A percentile compares a stretch with the other conserved stretches of the same genome.
Conservation (phyloP, 2,113 vertebrate species). For the Syrrhaptes paradoxus region DNA sequence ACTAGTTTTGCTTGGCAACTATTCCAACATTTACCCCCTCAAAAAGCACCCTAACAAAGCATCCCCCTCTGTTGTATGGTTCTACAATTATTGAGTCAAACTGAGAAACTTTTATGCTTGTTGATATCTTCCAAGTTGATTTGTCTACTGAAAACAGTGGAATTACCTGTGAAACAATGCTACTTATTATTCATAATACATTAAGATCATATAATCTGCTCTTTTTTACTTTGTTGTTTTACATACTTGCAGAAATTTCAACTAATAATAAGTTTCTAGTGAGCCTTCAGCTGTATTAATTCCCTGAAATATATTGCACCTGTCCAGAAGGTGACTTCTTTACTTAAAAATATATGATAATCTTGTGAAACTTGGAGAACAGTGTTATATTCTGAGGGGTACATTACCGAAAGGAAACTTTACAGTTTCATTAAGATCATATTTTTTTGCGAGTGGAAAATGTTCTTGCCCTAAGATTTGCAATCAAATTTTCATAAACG, state of each 20-base stretch:
- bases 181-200: neutral
- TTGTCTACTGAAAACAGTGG: neutral
- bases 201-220: neutral
- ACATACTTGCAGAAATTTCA: neutral
- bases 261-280: neutral
- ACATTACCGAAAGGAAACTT: neutral
- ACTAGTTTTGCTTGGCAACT: neutral
- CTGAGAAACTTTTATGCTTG: neutral
- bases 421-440: neutral
- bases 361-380: neutral
- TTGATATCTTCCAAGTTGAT: neutral
- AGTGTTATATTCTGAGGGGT: neutral
- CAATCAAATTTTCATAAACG: neutral
- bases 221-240: neutral
- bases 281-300: neutral
- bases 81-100: neutral
- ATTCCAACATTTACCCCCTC: neutral
- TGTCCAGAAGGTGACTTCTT: rapidly evolving
- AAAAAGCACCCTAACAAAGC: neutral
- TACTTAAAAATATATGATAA: neutral
- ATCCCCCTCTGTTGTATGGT: rapidly evolving
- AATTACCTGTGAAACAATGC: neutral
- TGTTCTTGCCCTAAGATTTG: neutral
- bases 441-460: neutral
- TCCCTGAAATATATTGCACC: neutral